phyloP scores from a whole-genome alignment of 2,888 invertebrate genomes.

The Colletes collaris region DNA sequence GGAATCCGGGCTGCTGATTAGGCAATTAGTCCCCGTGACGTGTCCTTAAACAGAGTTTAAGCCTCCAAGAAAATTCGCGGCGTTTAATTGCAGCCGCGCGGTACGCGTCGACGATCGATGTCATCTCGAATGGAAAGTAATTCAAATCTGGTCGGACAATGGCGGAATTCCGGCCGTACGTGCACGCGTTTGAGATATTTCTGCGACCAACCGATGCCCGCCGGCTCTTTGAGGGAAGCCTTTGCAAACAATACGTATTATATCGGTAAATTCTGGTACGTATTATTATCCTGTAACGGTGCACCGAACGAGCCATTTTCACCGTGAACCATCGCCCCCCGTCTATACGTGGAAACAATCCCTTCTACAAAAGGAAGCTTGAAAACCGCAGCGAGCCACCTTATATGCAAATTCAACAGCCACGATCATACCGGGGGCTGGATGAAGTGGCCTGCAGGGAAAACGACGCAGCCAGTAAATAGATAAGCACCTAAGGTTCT shows the following conservation, averaged over 20 bases:
- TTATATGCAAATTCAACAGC: slow-evolving; percentile 65
- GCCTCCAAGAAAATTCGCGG: slow-evolving; percentile 32
- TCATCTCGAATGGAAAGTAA: slow-evolving; percentile 1
- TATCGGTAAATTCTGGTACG: slow-evolving; percentile 17
- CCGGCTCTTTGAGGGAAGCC: neutral
- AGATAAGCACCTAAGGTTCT: slow-evolving; percentile 27
- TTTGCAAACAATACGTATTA: slow-evolving; percentile 16
- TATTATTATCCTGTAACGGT: slow-evolving; percentile 30
- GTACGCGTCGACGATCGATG: neutral
- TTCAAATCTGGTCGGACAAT: neutral
- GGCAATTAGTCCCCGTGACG: slow-evolving; percentile 69
- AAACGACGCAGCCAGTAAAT: slow-evolving; percentile 29
- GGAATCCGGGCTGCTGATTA: slow-evolving; percentile 72
- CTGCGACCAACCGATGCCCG: neutral
- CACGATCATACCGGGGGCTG: slow-evolving; percentile 22
- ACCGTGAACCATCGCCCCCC: slow-evolving; percentile 29
- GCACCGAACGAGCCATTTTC: slow-evolving; percentile 46
- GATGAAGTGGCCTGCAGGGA: slow-evolving; percentile 48
- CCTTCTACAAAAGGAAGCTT: slow-evolving; percentile 45
- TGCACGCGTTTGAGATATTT: neutral
- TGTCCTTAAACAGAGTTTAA: slow-evolving; percentile 59
- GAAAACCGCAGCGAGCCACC: slow-evolving; percentile 54
- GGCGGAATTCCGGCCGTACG: too few species aligned
- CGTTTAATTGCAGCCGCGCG: neutral
- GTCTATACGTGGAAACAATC: slow-evolving; percentile 41